phyloP scores from a whole-genome alignment of 2,113 vertebrate species.

The Petaurus breviceps region DNA sequence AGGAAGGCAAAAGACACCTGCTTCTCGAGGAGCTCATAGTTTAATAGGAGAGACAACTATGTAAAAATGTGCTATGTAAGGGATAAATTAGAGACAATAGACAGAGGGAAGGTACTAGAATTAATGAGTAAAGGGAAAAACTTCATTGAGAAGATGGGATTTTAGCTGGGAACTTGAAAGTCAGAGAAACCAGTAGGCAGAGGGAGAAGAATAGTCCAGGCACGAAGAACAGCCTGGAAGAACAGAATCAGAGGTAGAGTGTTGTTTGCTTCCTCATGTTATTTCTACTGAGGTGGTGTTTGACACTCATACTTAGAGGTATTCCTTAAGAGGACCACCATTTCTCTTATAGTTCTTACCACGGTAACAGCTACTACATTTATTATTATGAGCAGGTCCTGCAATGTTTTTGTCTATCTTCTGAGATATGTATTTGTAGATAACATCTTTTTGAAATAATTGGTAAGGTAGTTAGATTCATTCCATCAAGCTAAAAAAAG shows the following conservation, averaged over 20 bases:
- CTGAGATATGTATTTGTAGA: not conserved
- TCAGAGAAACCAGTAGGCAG: not conserved
- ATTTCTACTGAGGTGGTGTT: not conserved
- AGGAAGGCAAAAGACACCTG: not conserved
- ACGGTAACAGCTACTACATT: not conserved
- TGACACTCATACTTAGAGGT: not conserved
- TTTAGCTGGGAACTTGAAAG: not conserved
- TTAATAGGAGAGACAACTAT: not conserved
- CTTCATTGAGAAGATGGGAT: not conserved
- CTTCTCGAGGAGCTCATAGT: not conserved
- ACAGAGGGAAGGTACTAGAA: not conserved
- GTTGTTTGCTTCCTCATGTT: not conserved
- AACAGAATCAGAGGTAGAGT: not conserved
- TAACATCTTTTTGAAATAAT: not conserved
- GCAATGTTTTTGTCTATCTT: not conserved
- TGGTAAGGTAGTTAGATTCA: not conserved
- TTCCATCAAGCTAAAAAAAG: not conserved
- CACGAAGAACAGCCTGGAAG: not conserved
- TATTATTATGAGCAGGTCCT: not conserved
- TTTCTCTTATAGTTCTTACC: not conserved
- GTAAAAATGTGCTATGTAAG: not conserved
- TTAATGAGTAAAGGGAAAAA: not conserved
- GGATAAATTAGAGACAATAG: not conserved
- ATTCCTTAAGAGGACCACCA: not conserved
- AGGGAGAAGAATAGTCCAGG: not conserved